Percentiles rank a stretch among this genome's conserved stretches.
These are phyloP conservation scores for Chaitophorus viminalis DNA, from an alignment of 2,888 invertebrate genomes.

Conservation along the genomic window DNA sequence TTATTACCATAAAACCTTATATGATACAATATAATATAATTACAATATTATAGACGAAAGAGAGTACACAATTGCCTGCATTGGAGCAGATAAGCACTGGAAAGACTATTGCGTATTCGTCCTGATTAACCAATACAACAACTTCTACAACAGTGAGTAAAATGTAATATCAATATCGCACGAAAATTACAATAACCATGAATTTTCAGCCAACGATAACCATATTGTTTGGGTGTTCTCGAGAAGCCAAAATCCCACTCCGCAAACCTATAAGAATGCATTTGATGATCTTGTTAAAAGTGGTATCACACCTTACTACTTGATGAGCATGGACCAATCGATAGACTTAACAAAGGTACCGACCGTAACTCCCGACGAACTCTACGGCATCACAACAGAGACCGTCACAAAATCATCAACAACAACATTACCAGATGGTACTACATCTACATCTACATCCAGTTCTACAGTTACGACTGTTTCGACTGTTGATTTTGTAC, in stretches of 20 bases:
- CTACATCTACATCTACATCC: not conserved
- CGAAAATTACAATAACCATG: not conserved
- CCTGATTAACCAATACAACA: not conserved
- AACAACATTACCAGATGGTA: not conserved
- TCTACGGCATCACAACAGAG: not conserved
- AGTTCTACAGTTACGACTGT: not conserved
- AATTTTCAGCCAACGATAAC: not conserved
- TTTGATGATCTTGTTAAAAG: not conserved
- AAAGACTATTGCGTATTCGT: not conserved
- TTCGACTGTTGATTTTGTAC: not conserved
- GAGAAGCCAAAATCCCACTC: not conserved
- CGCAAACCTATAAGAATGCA: not conserved
- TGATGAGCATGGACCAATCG: conserved; percentile 18
- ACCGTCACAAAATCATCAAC: not conserved
- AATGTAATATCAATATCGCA: too few relatives aligned
- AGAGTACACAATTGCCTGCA: conserved; percentile 9
- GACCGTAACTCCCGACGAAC: not conserved
- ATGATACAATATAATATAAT: too few relatives aligned
- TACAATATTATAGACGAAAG: not conserved
- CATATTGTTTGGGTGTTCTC: not conserved
- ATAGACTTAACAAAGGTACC: not conserved
- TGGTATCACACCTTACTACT: not conserved
- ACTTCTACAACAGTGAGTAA: not conserved
- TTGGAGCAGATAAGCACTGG: not conserved
- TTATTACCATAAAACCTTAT: not conserved